These are phyloP conservation scores for Sebastes trivittatus DNA, from an alignment of 2,797 vertebrate genomes.

Conservation along the genomic window DNA sequence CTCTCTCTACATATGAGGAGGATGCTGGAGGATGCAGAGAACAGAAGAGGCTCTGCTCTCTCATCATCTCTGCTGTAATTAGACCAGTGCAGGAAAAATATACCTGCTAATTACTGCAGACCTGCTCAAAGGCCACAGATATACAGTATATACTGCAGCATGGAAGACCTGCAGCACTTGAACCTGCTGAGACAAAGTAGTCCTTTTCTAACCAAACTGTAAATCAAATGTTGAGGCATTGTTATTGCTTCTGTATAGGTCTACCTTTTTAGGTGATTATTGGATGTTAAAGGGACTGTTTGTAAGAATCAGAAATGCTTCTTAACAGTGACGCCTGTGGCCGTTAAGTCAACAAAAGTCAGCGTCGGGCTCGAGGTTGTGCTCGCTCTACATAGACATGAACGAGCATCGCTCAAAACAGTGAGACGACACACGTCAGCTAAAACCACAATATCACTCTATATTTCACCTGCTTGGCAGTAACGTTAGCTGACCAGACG, in stretches of 20 bases:
- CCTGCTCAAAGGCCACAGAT: conserved; percentile 1
- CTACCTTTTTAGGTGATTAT: background rate
- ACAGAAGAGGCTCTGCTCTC: background rate
- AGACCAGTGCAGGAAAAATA: background rate
- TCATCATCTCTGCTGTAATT: conserved; percentile 23
- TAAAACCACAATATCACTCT: too few species aligned
- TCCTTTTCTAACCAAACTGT: background rate
- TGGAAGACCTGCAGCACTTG: background rate
- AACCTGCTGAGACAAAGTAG: background rate
- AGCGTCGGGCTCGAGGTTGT: too few species aligned
- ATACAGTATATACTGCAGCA: background rate
- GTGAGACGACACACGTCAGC: too few species aligned
- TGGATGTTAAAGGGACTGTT: conserved; percentile 7
- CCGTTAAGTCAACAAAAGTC: too few species aligned
- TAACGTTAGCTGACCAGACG: too few species aligned
- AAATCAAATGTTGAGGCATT: background rate
- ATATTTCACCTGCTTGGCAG: too few species aligned
- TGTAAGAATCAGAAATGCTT: too few species aligned
- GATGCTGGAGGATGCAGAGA: conserved; percentile 14
- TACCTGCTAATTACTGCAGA: conserved; percentile 18
- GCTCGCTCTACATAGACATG: too few species aligned
- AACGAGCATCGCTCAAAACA: too few species aligned
- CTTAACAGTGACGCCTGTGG: background rate
- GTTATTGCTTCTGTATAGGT: background rate
- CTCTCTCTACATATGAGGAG: background rate